Conservation (phyloP, 2,888 invertebrate genomes). For the Unio delphinus region DNA sequence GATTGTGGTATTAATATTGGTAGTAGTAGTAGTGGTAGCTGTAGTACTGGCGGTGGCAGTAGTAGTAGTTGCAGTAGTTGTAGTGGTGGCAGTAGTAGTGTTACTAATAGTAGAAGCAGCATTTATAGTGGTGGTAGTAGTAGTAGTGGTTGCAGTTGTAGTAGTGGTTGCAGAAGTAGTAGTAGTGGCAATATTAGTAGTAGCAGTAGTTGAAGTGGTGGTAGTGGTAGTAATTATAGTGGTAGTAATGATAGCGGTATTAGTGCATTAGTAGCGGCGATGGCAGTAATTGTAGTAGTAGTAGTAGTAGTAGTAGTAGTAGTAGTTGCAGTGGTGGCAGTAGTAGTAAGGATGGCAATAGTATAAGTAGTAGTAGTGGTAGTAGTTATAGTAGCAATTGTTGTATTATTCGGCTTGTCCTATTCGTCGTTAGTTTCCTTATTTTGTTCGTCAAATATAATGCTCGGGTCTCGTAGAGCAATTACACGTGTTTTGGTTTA, state of each 20-base stretch:
- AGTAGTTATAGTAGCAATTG: too few species aligned
- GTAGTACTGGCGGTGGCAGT: conserved; percentile 8
- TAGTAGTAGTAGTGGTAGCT: conserved; percentile 60
- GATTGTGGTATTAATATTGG: conserved; percentile 12
- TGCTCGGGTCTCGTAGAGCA: too few species aligned
- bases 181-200: not conserved
- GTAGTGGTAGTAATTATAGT: not conserved
- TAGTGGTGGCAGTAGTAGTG: conserved; percentile 9
- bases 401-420: too few species aligned
- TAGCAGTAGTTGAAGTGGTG: not conserved
- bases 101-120: conserved; percentile 9
- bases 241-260: not conserved
- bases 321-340: too few species aligned
- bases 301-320: not conserved
- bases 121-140: not conserved
- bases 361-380: too few species aligned
- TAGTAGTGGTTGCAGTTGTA: not conserved
- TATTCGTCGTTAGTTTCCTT: too few species aligned
- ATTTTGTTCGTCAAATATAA: too few species aligned
- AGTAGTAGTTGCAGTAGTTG: conserved; percentile 10
- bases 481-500: too few species aligned
- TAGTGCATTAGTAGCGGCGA: too few species aligned
- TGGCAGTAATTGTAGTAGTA: not conserved
- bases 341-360: too few species aligned
- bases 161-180: not conserved